phyloP scores from a whole-genome alignment of 2,113 vertebrate species.

The Passer montanus region DNA sequence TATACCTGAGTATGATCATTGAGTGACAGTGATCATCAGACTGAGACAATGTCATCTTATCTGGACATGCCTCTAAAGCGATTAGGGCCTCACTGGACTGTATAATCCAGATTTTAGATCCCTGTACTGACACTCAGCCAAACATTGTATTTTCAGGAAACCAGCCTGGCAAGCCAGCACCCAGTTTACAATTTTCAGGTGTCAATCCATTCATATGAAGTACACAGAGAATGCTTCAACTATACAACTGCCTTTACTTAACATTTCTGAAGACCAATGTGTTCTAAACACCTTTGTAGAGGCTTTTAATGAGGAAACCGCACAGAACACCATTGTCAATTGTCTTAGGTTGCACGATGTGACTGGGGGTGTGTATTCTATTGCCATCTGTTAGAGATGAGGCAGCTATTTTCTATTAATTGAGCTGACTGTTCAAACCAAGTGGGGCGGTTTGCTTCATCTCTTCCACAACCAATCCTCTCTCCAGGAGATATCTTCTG shows the following conservation, averaged over 20 bases:
- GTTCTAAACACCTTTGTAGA: background rate
- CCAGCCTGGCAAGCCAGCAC: rapidly evolving
- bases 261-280: background rate
- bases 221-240: background rate
- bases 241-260: background rate
- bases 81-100: background rate
- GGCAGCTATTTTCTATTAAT: background rate
- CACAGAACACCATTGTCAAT: background rate
- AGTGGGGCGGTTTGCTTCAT: background rate
- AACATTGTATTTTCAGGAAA: background rate
- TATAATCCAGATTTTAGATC: background rate
- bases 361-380: background rate
- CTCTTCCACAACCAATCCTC: background rate
- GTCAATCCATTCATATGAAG: background rate
- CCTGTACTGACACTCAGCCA: background rate
- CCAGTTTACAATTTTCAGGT: background rate
- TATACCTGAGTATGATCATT: background rate
- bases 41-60: background rate
- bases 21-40: background rate
- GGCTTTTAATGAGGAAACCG: background rate
- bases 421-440: background rate
- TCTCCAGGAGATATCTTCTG: background rate
- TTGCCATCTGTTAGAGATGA: background rate
- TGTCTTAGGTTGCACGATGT: background rate
- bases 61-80: background rate